Evolutionary conservation across 1,140 invertebrate species (phyloP).

Genomic region (Trichonephila clavata): DNA sequence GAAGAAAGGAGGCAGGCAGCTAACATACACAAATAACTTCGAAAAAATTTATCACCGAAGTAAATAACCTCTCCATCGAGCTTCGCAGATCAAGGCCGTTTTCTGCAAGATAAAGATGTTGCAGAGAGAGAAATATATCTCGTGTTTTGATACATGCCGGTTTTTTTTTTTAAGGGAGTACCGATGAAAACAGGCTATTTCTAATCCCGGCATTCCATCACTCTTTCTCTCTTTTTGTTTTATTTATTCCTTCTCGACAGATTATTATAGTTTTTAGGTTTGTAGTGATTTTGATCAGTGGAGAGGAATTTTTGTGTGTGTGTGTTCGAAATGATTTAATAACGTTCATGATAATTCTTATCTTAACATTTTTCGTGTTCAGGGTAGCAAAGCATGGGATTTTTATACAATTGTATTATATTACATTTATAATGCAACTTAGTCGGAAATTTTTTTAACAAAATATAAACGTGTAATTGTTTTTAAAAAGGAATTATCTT

Average conservation of each 20-base stretch:
- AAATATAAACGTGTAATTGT: no score
- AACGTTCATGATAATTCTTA: no score
- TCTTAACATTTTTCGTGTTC: no score
- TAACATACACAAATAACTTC: background rate
- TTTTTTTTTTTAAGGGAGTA: background rate
- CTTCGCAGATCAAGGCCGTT: conserved; percentile 68
- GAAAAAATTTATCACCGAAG: conserved; percentile 60
- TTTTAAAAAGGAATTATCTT: no score
- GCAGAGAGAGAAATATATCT: conserved; percentile 13
- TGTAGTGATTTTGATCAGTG: no score
- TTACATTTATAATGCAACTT: no score
- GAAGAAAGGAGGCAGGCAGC: background rate
- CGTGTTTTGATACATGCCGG: background rate
- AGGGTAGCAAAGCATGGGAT: no score
- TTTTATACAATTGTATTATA: no score
- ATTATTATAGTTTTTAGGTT: background rate
- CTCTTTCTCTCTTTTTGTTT: background rate
- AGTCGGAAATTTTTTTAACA: no score
- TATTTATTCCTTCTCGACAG: background rate
- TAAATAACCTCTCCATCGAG: conserved; percentile 61
- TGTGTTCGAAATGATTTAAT: no score
- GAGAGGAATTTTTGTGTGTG: no score
- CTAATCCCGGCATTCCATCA: background rate
- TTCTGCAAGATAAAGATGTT: conserved; percentile 47
- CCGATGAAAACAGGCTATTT: background rate